Evolutionary conservation across 2,888 invertebrate genomes (phyloP), one percentile per base, ranked within the genome.

Genomic region (Tachystola acroxantha): DNA sequence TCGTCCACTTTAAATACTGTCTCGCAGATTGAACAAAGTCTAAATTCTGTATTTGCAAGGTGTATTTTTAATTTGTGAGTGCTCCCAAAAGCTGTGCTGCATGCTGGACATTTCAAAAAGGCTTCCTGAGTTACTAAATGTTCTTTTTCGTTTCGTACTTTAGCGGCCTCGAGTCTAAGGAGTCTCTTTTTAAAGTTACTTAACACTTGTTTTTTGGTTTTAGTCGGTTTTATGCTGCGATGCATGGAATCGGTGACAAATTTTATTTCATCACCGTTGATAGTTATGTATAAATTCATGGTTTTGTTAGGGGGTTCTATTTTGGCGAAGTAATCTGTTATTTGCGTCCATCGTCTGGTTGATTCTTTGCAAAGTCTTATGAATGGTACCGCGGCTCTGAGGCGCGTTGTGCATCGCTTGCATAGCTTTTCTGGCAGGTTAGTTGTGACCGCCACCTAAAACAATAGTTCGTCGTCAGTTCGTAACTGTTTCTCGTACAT

Each of bases 361-460:
- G 73, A 69, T 3, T 60, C 52, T 40, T 42, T 49, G 57, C 66
- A 68, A 9, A 66, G 48, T 27, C 44, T 44, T 3, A 65, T 33
- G 55, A 76, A 65, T 2, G 64, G 63, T 10, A 64, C 28, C 12
- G 66, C 51, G 5, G 42, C 39, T 4, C 29, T 48, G 10, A 67
- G 25, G 16, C 51, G 43, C 2, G 42, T 34, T 11, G 42, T 36
- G 50, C 77, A 76, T 28, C 19, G 22, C n/a, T 26, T 28, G 58
- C 77, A 76, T 39, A 65, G 27, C 37, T 48, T 53, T 30, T 54
- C 46, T 22, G 77, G 77, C 53, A 74, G 61, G 40, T 34, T 11
- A 13, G 53, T 10, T 14, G 58, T 31, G 6, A 22, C 14, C 59
- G 68, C 70, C 58, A 77, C 58, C 77, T 77, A 77, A 43, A 77